Base-by-base conservation (phyloP, 2,797 vertebrate genomes). In the Chaunax sp. region DNA sequence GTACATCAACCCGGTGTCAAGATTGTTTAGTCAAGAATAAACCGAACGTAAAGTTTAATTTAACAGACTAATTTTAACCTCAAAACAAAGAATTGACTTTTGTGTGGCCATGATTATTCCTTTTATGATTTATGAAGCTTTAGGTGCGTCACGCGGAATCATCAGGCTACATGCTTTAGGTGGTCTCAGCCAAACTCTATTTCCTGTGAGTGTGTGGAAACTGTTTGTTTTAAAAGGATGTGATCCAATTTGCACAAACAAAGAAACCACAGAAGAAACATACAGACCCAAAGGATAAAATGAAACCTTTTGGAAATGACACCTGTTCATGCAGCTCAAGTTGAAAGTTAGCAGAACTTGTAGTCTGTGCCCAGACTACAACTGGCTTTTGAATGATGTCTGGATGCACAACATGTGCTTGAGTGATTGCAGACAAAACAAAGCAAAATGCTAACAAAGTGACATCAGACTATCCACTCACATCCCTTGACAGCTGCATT, bases 201-300 rank as follows among this genome's bases (percentile, higher is more conserved):
- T 75, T 77, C 63, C 72, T 75, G 66, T 52, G 28, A 37, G 33
- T 70, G 65, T 56, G 61, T 54, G 58, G 69, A 70, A 59, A 76
- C 20, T 6, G 58, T 72, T 77, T 51, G 26, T 51, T 46, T 72
- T 57, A 19, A 54, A 45, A 51, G 55, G 72, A 64, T 75, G 52
- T 43, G 1, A 75, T 53, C 38, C 3, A 33, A 62, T 49, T 54
- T 53, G 47, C 5, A 15, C 28, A 65, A 23, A 53, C 26, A 50
- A 12, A 1, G 1, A 67, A 71, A 58, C 51, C n/a, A 63, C 47
- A 56, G 26, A 62, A 38, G 51, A 65, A 50, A 50, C 19, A 25
- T 5, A 10, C 35, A 46, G 43, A 45, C n/a, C 19, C 13, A 2
- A 47, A 4, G 13, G 9, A 47, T 72, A n/a, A 25, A n/a, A 49